A percentile compares a stretch with the other conserved stretches of the same genome.
Conservation (phyloP, 2,113 vertebrate genomes). For the Pelmatolapia mariae region DNA sequence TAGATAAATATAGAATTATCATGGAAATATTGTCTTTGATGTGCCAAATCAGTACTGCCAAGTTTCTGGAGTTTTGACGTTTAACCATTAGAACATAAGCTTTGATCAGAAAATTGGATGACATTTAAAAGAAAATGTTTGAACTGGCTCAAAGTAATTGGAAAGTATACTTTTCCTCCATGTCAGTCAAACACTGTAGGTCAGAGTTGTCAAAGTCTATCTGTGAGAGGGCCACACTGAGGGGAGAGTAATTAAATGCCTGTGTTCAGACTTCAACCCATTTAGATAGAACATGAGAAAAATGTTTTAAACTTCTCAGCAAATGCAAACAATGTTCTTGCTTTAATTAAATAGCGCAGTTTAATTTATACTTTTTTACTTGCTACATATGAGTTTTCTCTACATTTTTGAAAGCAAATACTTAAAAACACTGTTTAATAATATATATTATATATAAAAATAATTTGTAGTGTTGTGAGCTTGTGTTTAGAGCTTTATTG, state of each 20-base stretch:
- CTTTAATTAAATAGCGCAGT: background rate
- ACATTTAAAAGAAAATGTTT: background rate
- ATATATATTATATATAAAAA: background rate
- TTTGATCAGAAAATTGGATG: background rate
- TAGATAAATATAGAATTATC: background rate
- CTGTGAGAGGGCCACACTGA: background rate
- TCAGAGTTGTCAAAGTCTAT: background rate
- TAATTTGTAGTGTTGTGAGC: background rate
- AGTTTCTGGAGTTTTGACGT: background rate
- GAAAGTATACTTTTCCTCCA: background rate
- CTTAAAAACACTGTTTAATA: background rate
- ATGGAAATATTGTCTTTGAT: background rate
- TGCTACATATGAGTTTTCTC: background rate
- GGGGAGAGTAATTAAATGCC: background rate
- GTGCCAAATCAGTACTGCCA: background rate
- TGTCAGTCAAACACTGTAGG: background rate
- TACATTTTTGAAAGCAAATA: background rate
- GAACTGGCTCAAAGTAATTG: conserved; percentile 3
- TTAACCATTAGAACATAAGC: background rate
- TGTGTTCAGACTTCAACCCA: background rate
- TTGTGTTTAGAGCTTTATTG: background rate
- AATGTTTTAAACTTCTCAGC: background rate
- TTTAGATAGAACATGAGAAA: background rate
- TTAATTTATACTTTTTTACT: background rate
- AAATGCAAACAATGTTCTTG: background rate